Conservation (phyloP, 1,140 invertebrate species). For the Hylaeus anthracinus region DNA sequence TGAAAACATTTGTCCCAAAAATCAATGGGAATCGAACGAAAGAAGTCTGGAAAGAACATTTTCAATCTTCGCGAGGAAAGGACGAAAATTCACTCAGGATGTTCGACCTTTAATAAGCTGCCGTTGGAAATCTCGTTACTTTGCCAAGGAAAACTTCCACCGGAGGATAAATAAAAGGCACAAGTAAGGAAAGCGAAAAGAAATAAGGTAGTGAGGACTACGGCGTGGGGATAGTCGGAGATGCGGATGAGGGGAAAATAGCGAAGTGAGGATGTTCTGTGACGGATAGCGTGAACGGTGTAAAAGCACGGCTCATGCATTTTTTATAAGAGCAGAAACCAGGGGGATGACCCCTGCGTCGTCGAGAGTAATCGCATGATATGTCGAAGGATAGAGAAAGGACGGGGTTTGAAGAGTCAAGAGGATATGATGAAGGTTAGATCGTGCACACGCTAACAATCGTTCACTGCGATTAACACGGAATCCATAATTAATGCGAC, state of each 20-base stretch:
- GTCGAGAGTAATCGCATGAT: conserved; percentile 45
- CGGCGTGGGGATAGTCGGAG: neutral
- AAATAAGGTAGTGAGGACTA: no score
- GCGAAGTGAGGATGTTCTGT: conserved; percentile 35
- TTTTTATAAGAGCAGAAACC: conserved; percentile 57
- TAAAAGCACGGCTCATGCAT: conserved; percentile 54
- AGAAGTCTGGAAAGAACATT: neutral
- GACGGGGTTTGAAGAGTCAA: neutral
- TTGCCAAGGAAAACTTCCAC: neutral
- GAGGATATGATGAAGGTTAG: conserved; percentile 29
- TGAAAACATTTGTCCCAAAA: no score
- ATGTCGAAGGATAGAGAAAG: neutral
- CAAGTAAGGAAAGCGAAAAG: neutral
- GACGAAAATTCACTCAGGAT: neutral
- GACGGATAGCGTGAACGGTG: conserved; percentile 27
- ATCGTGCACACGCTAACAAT: neutral
- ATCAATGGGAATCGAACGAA: neutral
- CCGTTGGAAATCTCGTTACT: neutral
- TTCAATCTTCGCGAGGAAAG: neutral
- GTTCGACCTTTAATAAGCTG: conserved; percentile 3
- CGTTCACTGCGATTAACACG: conserved; percentile 4
- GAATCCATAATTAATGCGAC: conserved; percentile 49
- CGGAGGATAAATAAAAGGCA: neutral
- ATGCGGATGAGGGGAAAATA: conserved; percentile 18
- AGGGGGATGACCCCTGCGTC: conserved; percentile 18